Percentiles rank a stretch among this genome's conserved stretches.
Conservation (phyloP, 2,113 vertebrate genomes). For the Leptosomus discolor region DNA sequence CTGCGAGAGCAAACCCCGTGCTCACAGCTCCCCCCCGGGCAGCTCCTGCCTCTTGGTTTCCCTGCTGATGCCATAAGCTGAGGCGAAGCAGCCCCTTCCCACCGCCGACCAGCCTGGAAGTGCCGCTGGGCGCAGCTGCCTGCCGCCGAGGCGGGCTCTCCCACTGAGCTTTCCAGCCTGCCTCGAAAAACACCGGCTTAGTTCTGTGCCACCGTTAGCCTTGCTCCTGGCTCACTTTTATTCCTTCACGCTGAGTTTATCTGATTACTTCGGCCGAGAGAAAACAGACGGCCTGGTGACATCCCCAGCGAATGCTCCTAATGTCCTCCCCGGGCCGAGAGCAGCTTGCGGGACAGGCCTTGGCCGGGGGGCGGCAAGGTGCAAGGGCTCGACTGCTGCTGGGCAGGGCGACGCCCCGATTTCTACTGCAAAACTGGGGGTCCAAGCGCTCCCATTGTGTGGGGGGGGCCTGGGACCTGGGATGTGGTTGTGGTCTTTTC, state of each 20-base stretch:
- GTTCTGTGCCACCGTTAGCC: neutral
- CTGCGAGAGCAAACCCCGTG: neutral
- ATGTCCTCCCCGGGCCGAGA: neutral
- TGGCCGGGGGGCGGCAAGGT: rapidly evolving
- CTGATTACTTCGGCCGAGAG: neutral
- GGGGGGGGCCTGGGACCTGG: neutral
- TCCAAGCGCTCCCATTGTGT: neutral
- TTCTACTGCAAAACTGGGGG: neutral
- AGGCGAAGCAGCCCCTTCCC: neutral
- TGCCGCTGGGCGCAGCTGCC: neutral
- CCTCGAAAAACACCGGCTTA: neutral
- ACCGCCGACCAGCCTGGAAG: neutral
- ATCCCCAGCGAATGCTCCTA: neutral
- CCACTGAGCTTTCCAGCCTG: neutral
- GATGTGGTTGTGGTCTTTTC: neutral
- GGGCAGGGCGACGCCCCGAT: neutral
- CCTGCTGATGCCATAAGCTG: neutral
- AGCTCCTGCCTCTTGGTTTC: neutral
- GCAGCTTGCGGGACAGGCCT: neutral
- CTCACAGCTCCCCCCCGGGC: neutral
- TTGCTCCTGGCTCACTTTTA: conserved; percentile 4
- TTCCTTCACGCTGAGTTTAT: conserved; percentile 45
- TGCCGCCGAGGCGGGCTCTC: neutral
- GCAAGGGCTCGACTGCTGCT: neutral
- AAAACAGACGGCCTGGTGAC: conserved; percentile 19